Percentiles rank a stretch among this genome's conserved stretches.
phyloP scores from a whole-genome alignment of 2,888 invertebrate species.

The Macrosiphum euphorbiae region DNA sequence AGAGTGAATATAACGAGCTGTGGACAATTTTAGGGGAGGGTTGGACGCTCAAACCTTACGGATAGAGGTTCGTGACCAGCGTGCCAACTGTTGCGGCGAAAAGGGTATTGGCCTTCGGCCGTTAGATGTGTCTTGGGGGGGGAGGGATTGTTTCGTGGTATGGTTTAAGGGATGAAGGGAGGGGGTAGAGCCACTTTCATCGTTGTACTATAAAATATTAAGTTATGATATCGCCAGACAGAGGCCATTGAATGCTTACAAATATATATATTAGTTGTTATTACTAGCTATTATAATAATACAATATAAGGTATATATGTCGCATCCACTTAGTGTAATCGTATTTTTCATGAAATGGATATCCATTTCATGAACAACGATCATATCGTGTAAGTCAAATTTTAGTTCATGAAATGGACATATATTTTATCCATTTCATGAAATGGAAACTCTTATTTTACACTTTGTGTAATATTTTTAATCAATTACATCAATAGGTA shows the following conservation, averaged over 20 bases:
- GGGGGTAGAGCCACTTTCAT: not conserved
- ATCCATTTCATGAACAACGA: too few relatives aligned
- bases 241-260: not conserved
- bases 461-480: too few relatives aligned
- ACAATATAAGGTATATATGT: not conserved
- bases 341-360: too few relatives aligned
- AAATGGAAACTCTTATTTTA: too few relatives aligned
- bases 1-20: conserved; percentile 44
- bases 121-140: not conserved
- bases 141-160: too few relatives aligned
- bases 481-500: too few relatives aligned
- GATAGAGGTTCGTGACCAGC: conserved; percentile 48
- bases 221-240: not conserved
- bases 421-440: too few relatives aligned
- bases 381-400: too few relatives aligned
- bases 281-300: not conserved
- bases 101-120: not conserved
- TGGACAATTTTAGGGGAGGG: conserved; percentile 49
- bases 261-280: not conserved
- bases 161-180: too few relatives aligned
- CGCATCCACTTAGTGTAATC: too few relatives aligned
- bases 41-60: conserved; percentile 49
- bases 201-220: not conserved
- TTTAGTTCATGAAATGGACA: too few relatives aligned
- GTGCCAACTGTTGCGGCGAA: conserved; percentile 53